A percentile compares a stretch with the other conserved stretches of the same genome.
Conservation (phyloP, 1,140 invertebrate species). For the Nixonia krombeini region DNA sequence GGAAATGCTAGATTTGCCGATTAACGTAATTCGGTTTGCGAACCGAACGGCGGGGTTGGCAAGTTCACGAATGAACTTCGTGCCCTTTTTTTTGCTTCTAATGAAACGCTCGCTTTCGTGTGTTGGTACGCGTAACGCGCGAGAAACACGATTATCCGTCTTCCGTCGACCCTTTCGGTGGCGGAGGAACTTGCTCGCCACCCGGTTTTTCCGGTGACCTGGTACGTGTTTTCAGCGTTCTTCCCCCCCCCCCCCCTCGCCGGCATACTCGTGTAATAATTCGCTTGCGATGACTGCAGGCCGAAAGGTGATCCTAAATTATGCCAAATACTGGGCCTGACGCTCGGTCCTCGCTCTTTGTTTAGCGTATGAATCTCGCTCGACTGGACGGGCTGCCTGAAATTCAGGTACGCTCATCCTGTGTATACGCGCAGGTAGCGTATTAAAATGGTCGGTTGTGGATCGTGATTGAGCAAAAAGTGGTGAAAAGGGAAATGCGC, state of each 20-base stretch:
- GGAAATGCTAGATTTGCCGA: no score
- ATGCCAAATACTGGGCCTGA: conserved; percentile 46
- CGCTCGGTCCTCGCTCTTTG: conserved; percentile 19
- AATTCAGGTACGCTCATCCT: conserved; percentile 1
- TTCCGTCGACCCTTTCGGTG: not conserved
- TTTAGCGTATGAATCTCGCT: conserved; percentile 1
- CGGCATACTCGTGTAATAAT: conserved; percentile 2
- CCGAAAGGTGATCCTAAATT: conserved; percentile 49
- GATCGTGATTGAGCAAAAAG: not conserved
- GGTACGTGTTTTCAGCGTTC: conserved; percentile 25
- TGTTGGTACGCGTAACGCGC: conserved; percentile 9
- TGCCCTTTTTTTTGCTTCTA: conserved; percentile 10
- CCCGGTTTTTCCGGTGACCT: conserved; percentile 56
- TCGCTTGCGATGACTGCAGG: not conserved
- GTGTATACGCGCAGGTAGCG: conserved; percentile 6
- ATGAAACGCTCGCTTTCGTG: conserved; percentile 18
- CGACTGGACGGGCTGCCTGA: not conserved
- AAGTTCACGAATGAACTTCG: no score
- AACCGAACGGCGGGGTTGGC: no score
- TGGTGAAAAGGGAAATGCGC: not conserved
- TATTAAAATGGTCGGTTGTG: not conserved
- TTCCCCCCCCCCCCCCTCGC: no score
- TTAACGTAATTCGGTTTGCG: no score
- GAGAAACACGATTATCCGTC: conserved; percentile 8
- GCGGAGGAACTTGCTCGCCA: conserved; percentile 44